Evolutionary conservation across 2,888 invertebrate species (phyloP), one percentile per base, ranked within the genome.

Genomic region (Philereme vetulata): DNA sequence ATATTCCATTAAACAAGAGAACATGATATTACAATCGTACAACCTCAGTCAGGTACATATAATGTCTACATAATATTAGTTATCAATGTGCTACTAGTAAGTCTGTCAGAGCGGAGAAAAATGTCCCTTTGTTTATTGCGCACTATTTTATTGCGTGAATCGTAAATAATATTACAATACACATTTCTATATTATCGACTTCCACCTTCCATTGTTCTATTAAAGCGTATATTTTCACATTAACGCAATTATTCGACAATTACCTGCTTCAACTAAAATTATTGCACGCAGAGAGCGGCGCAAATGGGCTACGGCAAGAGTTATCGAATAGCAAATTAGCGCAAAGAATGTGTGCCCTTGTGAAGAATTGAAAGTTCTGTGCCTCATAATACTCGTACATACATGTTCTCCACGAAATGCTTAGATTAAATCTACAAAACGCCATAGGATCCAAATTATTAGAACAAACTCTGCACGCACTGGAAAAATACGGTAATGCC

Each of bases 171-270:
- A 66, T 72, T 62, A 68, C 68, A 75, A 70, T 75, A 71, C 72
- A 67, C 67, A 74, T 78, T 76, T 72, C 62, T 74, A 67, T 71
- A 73, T 66, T 83, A 83, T 81, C 73, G 76, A 81, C 82, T 88
- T 84, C 81, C 84, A 79, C 72, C 72, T 80, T 77, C 86, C 78
- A 90, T 91, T 91, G 89, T 92, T 90, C 70, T 80, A 78, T 88
- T 85, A 86, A 88, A 90, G 84, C 91, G 88, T 91, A 82, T 74
- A 88, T 85, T 89, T 91, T 87, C 90, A 88, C 85, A 82, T 90
- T 90, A 90, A 77, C 89, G 89, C 88, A 90, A 90, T 91, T 90
- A 90, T 88, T 85, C 88, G 88, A 85, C 84, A 86, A 90, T 91
- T 90, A 90, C 85, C 84, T 82, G 89, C 82, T 77, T 81, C 80